Base-by-base conservation (phyloP, 2,797 vertebrate species). In the Malacoraja senta region DNA sequence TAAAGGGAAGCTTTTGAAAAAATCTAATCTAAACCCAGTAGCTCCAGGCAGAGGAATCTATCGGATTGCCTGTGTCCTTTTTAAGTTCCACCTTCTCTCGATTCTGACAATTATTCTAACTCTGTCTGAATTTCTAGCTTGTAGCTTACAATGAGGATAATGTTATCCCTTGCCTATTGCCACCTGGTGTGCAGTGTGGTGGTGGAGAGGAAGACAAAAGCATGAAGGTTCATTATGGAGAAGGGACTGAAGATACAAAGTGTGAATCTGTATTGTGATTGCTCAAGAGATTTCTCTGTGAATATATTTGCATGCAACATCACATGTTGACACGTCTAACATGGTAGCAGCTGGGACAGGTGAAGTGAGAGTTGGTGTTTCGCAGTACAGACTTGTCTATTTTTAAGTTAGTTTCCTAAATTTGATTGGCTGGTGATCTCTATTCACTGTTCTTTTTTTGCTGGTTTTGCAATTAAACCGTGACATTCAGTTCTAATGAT, bases 321-420 rank as follows among this genome's bases (percentile, higher is more conserved):
- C 96, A 96, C 93, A 74, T 94, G 93, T 94, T 95, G 91, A 94
- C 93, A 95, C 95, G 95, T 95, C 96, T 96, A 96, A 94, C 94
- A 94, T 93, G 93, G 76, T 94, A 95, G 95, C 95, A 95, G 95
- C 94, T 95, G 95, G 93, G 94, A 94, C 94, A 96, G 95, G 95
- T 95, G 94, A 94, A 94, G 95, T 95, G 95, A 95, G 95, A 95
- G 95, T 95, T 94, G 95, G 93, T 94, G 81, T 94, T 93, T 94
- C 3, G 44, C 68, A 74, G 90, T 12, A 53, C 35, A 0, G 68
- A 71, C 19, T 72, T 72, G 68, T 19, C 84, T 88, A 35, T 44
- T 65, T 72, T 44, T 24, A 72, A 74, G 19, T 44, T 91, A 53
- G 19, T 53, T 35, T 74, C 53, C 9, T 24, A 91, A 44, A 74